Evolutionary conservation across 2,888 invertebrate genomes (phyloP), one percentile per base, ranked within the genome.

Genomic region (Dasypogon diadema): DNA sequence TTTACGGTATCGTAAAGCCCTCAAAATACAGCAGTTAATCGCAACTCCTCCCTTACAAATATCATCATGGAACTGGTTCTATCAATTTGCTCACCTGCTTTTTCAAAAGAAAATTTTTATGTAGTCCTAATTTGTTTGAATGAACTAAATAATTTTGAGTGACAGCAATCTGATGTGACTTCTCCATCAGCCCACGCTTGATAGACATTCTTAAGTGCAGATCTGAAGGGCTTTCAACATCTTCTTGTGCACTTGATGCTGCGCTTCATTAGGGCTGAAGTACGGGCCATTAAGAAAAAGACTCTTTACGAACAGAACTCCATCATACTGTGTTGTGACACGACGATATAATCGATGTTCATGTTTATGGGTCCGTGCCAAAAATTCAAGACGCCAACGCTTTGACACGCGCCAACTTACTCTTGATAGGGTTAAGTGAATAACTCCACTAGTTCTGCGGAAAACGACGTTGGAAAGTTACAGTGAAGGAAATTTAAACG

Each of bases 371-470:
- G 46, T 42, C 65, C 48, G 24, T 65, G 65, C 65, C 65, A 65
- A 65, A 65, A 65, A 65, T 65, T 65, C 48, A 18, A 65, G 48
- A 65, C 12, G 46, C 14, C 24, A 16, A 16, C 65, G 37, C 48
- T 65, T 65, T 65, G 65, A 65, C 65, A 65, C 65, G 65, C 46
- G 65, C 65, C 65, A 65, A 12, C 65, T 65, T 65, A 8, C 46
- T 65, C 65, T 65, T 65, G 65, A 48, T 65, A 65, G 65, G 65
- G 65, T 65, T 65, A 65, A 65, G 65, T 65, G 65, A 65, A 65
- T 24, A 56, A 51, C 16, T 60, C 60, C 37, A 60, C 60, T 60
- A 18, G 18, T 10, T 8, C 18, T 10, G 14, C 8, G 30, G 14
- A 18, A 60, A 18, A 18, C 60, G 37, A 34, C 30, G 3, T 30